A percentile compares a stretch with the other conserved stretches of the same genome.
These are phyloP conservation scores for Manis javanica DNA, from an alignment of 2,797 vertebrate genomes.

Conservation along the genomic window DNA sequence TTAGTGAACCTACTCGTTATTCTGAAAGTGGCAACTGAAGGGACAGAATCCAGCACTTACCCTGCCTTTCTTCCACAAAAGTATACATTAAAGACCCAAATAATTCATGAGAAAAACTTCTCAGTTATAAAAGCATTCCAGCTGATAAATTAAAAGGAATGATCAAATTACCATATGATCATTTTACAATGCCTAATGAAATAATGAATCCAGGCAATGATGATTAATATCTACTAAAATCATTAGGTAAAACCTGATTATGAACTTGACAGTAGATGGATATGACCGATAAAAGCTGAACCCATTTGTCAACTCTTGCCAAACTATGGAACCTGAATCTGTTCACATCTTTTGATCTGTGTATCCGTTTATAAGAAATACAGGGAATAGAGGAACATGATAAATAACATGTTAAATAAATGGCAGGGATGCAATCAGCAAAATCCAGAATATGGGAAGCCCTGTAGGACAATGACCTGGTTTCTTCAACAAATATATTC, in stretches of 20 bases:
- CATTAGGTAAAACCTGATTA: not conserved
- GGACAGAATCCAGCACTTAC: constrained; percentile 3
- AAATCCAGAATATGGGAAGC: not conserved
- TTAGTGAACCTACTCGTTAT: constrained; percentile 21
- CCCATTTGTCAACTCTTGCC: not conserved
- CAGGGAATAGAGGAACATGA: not conserved
- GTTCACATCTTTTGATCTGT: not conserved
- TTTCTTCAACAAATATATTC: not conserved
- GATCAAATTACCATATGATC: not conserved
- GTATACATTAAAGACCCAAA: constrained; percentile 16
- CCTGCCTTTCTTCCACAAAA: not conserved
- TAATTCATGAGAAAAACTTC: not conserved
- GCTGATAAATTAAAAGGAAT: constrained; percentile 36
- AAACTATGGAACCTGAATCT: not conserved
- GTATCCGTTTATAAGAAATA: not conserved
- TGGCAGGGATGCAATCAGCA: not conserved
- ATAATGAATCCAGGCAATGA: constrained; percentile 1
- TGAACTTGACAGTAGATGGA: not conserved
- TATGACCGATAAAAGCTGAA: constrained; percentile 8
- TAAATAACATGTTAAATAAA: not conserved
- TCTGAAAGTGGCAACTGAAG: not conserved
- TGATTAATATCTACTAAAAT: constrained; percentile 6
- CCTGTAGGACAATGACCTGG: not conserved
- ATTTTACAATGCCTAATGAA: not conserved
- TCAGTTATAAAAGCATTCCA: constrained; percentile 45